Percentiles rank a stretch among this genome's conserved stretches.
Evolutionary conservation across 2,797 vertebrate genomes (phyloP).

Genomic region (Acropternis orthonyx): DNA sequence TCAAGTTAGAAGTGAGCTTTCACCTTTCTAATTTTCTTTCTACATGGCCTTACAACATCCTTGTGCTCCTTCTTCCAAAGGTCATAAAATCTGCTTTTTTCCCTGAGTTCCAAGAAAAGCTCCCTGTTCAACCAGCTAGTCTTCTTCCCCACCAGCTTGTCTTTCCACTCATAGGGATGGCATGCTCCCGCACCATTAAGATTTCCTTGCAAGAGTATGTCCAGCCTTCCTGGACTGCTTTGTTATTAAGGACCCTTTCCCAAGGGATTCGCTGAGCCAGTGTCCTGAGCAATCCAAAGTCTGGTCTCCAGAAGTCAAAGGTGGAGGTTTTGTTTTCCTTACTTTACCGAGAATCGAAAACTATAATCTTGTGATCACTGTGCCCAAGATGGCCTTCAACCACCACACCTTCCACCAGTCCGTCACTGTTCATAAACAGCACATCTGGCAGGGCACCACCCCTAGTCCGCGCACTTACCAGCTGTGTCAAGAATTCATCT

Average conservation of each 20-base stretch:
- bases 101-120: not conserved
- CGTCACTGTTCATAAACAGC: not conserved
- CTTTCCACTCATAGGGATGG: not conserved
- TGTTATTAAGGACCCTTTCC: not conserved
- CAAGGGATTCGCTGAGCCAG: not conserved
- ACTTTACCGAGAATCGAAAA: not conserved
- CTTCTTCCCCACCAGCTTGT: not conserved
- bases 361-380: not conserved
- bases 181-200: not conserved
- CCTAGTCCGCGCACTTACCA: not conserved
- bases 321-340: not conserved
- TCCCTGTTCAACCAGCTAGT: not conserved
- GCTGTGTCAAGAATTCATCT: not conserved
- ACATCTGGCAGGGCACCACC: not conserved
- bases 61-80: not conserved
- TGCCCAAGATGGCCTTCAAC: accelerated
- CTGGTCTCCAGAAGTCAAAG: not conserved
- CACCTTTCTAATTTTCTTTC: not conserved
- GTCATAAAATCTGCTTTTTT: not conserved
- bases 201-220: not conserved
- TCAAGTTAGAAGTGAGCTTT: not conserved
- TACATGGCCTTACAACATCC: accelerated
- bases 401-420: not conserved
- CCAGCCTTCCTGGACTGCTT: not conserved
- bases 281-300: not conserved